phyloP scores from a whole-genome alignment of 1,140 invertebrate genomes.

The Platorchestia sp. region DNA sequence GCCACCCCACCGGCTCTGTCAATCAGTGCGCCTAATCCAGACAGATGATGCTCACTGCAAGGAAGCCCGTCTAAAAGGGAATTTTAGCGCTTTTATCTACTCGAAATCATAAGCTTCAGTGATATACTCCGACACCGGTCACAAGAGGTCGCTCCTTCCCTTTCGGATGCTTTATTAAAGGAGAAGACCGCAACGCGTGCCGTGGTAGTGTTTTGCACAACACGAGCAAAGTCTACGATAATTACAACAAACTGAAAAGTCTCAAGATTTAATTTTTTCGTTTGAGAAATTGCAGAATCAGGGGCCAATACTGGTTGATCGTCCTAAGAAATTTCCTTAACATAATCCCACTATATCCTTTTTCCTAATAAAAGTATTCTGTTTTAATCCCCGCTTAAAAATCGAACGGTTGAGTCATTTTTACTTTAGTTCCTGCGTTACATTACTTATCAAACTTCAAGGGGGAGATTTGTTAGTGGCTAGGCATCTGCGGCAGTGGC shows the following conservation, averaged over 20 bases:
- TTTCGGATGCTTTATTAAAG: slow-evolving; percentile 33
- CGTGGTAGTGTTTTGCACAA: not conserved
- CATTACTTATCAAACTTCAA: not conserved
- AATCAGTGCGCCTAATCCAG: slow-evolving; percentile 51
- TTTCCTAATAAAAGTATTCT: too few relatives aligned
- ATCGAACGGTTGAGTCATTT: not conserved
- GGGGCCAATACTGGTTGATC: not conserved
- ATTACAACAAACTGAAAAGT: not conserved
- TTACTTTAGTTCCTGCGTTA: not conserved
- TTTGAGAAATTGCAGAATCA: not conserved
- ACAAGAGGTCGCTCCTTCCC: slow-evolving; percentile 24
- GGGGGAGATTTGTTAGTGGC: not conserved
- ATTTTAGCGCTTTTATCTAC: slow-evolving; percentile 55
- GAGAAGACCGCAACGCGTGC: not conserved
- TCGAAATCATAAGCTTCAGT: slow-evolving; percentile 52
- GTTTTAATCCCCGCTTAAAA: not conserved
- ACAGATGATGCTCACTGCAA: slow-evolving; percentile 49
- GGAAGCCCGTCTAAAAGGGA: slow-evolving; percentile 54
- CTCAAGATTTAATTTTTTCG: not conserved
- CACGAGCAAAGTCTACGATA: not conserved
- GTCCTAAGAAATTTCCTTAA: not conserved
- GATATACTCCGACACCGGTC: slow-evolving; percentile 50
- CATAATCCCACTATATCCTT: not conserved
- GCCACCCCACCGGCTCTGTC: slow-evolving; percentile 1
- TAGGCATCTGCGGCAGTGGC: not conserved